Evolutionary conservation across 2,113 vertebrate species (phyloP).

Genomic region (Pica pica): DNA sequence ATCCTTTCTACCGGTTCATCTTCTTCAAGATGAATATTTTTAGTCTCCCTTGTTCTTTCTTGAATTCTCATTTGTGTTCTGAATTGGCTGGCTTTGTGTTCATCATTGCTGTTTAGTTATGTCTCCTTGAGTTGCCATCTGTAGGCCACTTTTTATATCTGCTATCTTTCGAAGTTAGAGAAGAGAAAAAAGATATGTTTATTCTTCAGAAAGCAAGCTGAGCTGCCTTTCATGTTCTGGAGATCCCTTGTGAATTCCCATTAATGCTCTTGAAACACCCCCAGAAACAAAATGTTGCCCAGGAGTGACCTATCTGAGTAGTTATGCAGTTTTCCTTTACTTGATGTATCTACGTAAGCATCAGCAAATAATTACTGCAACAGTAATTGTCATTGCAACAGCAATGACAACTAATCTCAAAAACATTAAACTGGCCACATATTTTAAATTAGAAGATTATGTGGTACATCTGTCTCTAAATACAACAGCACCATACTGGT

Average conservation of each 20-base stretch:
- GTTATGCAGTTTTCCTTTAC: background rate
- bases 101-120: background rate
- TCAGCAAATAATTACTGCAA: background rate
- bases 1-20: background rate
- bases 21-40: background rate
- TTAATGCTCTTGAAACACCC: background rate
- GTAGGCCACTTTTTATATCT: background rate
- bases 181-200: background rate
- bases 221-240: background rate
- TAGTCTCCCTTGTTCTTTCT: background rate
- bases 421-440: background rate
- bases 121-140: background rate
- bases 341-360: background rate
- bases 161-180: background rate
- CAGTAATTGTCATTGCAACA: background rate
- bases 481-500: background rate
- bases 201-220: background rate
- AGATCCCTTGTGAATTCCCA: background rate
- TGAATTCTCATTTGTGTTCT: background rate
- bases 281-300: background rate
- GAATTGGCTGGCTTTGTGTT: background rate
- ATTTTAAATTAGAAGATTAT: background rate
- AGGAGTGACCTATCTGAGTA: background rate
- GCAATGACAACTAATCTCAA: background rate
- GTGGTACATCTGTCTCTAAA: background rate